Base-by-base conservation (phyloP, 1,140 invertebrate genomes). In the Camponotus vicinus region DNA sequence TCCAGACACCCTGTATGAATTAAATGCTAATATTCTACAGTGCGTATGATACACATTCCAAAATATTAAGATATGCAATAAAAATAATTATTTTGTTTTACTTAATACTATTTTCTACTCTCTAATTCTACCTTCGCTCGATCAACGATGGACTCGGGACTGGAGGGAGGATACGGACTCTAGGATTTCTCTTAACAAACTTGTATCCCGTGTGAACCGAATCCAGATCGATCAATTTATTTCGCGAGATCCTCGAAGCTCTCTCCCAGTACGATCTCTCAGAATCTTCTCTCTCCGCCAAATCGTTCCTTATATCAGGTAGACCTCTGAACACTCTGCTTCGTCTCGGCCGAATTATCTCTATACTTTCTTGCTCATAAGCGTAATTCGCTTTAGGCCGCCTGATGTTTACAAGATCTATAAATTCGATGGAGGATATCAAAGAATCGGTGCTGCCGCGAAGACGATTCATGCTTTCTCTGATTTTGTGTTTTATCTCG, bases 371-470 rank as follows among this genome's bases (percentile, higher is more conserved):
- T 32, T 84, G 57, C 40, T 87, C 86, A 11, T 86, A 86, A 8
- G 85, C 34, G 11, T 75, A 45, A 4, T 79, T 52, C 18, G 11
- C 21, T 59, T 66, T 45, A 15, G 84, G 42, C 21, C 40, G 75
- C 34, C 61, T 73, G 0, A 32, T 59, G 0, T 63, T 83, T 21
- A 55, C 21, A 1, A 88, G 1, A 5, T 91, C 85, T 0, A 67
- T 40, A 0, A 75, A 69, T 52, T 93, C 92, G 8, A 92, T 9
- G 0, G 91, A 91, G 0, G 92, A 92, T 49, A 92, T 83, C 27
- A 92, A 82, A 7, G 89, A 89, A 21, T 94, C 90, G 0, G 89
- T 93, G 15, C 91, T 93, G 1, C 85, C 88, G 1, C 91, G 89
- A 63, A 93, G 76, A n/a, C 89, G 45, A 42, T 90, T 87, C 89